Percentiles rank a stretch among this genome's conserved stretches.
These are phyloP conservation scores for Brevipalpus yothersi DNA, from an alignment of 1,140 invertebrate genomes.

Conservation along the genomic window DNA sequence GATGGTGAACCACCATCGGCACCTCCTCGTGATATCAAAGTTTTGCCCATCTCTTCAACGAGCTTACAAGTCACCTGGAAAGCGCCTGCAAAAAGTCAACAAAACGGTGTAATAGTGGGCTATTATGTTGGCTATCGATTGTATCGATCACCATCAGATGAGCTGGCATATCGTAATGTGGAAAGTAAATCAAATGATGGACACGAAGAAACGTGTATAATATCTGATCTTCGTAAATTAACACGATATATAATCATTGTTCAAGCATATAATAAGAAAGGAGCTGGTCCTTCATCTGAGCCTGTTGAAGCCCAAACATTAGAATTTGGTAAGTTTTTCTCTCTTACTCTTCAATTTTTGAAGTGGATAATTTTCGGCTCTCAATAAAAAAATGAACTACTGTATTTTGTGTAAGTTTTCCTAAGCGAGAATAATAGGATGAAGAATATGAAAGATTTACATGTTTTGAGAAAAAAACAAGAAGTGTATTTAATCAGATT, in stretches of 20 bases:
- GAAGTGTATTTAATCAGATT: too few relatives aligned
- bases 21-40: slow-evolving; percentile 17
- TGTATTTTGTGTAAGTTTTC: too few relatives aligned
- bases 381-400: too few relatives aligned
- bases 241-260: slow-evolving; percentile 25
- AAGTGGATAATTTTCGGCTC: neutral
- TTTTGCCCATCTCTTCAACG: slow-evolving; percentile 21
- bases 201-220: slow-evolving; percentile 6
- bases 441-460: too few relatives aligned
- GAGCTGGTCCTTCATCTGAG: slow-evolving; percentile 20
- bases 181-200: neutral
- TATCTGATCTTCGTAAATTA: slow-evolving; percentile 11
- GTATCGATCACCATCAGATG: neutral
- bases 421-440: too few relatives aligned
- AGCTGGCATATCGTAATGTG: neutral
- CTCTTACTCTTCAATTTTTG: neutral
- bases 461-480: too few relatives aligned
- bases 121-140: slow-evolving; percentile 18
- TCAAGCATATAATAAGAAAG: slow-evolving; percentile 33
- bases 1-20: slow-evolving; percentile 35
- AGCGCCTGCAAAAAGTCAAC: neutral
- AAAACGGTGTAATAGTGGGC: slow-evolving; percentile 19
- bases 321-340: slow-evolving; percentile 6
- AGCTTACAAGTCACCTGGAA: slow-evolving; percentile 21
- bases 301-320: slow-evolving; percentile 18